Base-by-base conservation (phyloP, 2,888 invertebrate genomes). In the Panorpa germanica region DNA sequence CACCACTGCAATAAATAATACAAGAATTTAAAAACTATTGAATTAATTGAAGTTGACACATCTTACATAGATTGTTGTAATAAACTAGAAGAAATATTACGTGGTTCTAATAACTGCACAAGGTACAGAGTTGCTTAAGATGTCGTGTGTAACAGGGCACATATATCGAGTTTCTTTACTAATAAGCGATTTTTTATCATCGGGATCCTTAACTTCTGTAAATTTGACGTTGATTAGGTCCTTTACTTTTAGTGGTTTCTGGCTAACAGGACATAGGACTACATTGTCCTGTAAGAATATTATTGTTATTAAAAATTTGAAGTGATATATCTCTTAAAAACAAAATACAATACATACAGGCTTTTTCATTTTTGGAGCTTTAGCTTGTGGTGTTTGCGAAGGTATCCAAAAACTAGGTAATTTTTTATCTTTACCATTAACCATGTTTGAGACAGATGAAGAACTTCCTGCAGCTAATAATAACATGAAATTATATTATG, bases 401-500 rank as follows among this genome's bases (percentile, higher is more conserved):
- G 98, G 96, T 33, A 96, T 66, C 96, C 96, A 96, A 52, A 93
- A 96, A 55, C 90, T 90, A 0, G 95, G 93, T 25, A 95, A 55
- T 38, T 74, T 58, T 47, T 82, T 83, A 34, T 82, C 74, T 44
- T 72, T 67, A 1, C 74, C 78, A 34, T 62, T 59, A 6, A 60
- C 58, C 75, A 80, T 78, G 43, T 81, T 81, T 3, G 75, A 76
- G 27, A 80, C 64, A 1, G 68, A 66, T 5, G 52, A 40, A 27
- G 39, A 35, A n/a, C n/a, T n/a, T n/a, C 5, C 37, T 29, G 9
- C 7, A 10, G 3, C 36, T 27, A 14, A 34, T 10, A 13, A 11
- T 32, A 2, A n/a, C n/a, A n/a, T n/a, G n/a, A n/a, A n/a, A n/a
- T n/a, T n/a, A n/a, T n/a, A 31, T 3, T 7, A 23, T 3, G 39